A percentile compares a stretch with the other conserved stretches of the same genome.
Conservation (phyloP, 2,888 invertebrate species). For the Hyles lineata region DNA sequence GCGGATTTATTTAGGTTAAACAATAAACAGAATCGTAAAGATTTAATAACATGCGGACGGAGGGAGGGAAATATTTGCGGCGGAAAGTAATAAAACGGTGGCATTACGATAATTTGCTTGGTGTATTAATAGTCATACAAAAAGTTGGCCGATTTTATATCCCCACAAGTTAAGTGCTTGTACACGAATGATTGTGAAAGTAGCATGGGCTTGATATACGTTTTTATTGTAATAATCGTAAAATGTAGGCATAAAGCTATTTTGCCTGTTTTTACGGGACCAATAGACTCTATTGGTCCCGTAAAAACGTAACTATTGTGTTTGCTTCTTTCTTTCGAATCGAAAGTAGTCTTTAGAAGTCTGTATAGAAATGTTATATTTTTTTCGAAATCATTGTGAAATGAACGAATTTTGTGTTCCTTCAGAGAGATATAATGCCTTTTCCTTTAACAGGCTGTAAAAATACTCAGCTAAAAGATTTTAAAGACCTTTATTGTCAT, state of each 20-base stretch:
- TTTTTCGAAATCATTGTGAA: neutral
- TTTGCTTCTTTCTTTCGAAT: conserved; percentile 5
- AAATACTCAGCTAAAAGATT: too few species aligned
- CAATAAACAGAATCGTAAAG: conserved; percentile 37
- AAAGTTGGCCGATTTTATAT: conserved; percentile 16
- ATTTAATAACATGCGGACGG: conserved; percentile 34
- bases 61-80: conserved; percentile 30
- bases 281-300: neutral
- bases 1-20: conserved; percentile 33
- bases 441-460: too few species aligned
- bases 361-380: neutral
- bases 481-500: too few species aligned
- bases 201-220: neutral
- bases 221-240: conserved; percentile 4
- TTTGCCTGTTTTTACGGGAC: too few species aligned
- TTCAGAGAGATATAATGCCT: neutral
- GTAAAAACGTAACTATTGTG: neutral
- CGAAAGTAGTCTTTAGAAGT: neutral
- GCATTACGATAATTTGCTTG: conserved; percentile 26
- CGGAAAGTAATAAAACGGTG: conserved; percentile 31
- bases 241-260: conserved; percentile 5
- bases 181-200: conserved; percentile 10
- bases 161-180: conserved; percentile 14
- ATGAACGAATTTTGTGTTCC: neutral
- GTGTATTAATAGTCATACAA: conserved; percentile 27